Conservation (phyloP, 2,797 vertebrate species). For the Phyllotis vaccarum region DNA sequence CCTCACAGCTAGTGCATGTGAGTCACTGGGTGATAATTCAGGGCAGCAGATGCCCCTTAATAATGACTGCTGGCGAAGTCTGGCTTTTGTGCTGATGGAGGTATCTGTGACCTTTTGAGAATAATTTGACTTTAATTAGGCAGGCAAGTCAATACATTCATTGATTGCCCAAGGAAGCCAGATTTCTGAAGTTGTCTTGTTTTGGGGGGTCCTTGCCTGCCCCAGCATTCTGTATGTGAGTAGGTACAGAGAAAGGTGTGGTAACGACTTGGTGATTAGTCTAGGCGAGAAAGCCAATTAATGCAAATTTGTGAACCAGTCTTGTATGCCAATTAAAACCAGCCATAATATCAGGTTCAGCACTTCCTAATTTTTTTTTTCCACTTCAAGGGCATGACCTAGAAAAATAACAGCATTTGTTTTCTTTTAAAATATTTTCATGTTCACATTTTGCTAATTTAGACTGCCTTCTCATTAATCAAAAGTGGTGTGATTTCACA, state of each 20-base stretch:
- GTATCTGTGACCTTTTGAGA: not conserved
- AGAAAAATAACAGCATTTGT: slow-evolving; percentile 61
- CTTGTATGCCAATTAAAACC: slow-evolving; percentile 43
- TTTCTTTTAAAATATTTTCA: slow-evolving; percentile 70
- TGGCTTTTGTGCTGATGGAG: not conserved
- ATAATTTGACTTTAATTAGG: slow-evolving; percentile 24
- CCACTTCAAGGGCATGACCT: not conserved
- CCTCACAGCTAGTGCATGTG: not conserved
- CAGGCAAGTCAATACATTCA: slow-evolving; percentile 3
- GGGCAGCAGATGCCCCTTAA: not conserved
- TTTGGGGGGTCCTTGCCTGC: not conserved
- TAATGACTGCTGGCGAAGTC: slow-evolving; percentile 15
- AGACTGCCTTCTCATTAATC: slow-evolving; percentile 38
- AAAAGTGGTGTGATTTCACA: slow-evolving; percentile 53
- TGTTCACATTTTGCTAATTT: slow-evolving; percentile 67
- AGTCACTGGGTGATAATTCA: not conserved
- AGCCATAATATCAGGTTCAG: not conserved
- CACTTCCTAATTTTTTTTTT: not conserved
- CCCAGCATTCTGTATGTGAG: not conserved
- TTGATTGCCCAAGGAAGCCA: slow-evolving; percentile 20
- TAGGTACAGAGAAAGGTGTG: not conserved
- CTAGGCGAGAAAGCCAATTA: slow-evolving; percentile 16
- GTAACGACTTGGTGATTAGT: slow-evolving; percentile 42
- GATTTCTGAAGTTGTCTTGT: slow-evolving; percentile 25
- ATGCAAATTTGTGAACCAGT: not conserved